Conservation (phyloP, 2,888 invertebrate species). For the Catocala nupta region DNA sequence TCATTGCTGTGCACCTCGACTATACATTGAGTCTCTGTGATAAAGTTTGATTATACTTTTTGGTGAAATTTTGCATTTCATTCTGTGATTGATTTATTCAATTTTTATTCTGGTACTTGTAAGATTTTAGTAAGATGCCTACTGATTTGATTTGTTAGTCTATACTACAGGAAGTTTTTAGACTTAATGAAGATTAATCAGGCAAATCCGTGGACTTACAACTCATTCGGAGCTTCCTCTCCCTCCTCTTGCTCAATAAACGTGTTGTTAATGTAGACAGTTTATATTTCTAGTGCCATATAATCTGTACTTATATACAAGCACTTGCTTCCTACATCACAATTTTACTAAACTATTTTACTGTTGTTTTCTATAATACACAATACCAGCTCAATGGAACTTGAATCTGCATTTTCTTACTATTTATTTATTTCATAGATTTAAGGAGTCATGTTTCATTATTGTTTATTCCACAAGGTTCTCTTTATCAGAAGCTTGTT, state of each 20-base stretch:
- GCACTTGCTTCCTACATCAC: constrained; percentile 57
- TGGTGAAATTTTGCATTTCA: constrained; percentile 56
- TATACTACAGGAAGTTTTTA: constrained; percentile 5
- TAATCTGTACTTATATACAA: constrained; percentile 66
- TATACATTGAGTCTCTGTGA: constrained; percentile 73
- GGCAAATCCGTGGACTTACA: constrained; percentile 23
- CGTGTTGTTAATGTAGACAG: constrained; percentile 44
- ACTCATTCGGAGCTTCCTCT: constrained; percentile 43
- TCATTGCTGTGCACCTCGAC: constrained; percentile 65
- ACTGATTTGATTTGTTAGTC: constrained; percentile 21
- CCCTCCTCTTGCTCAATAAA: constrained; percentile 62
- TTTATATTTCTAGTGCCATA: constrained; percentile 76
- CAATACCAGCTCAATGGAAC: constrained; percentile 8
- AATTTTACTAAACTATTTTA: constrained; percentile 33
- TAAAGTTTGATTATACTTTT: constrained; percentile 63
- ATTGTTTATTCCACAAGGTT: neutral
- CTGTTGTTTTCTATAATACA: constrained; percentile 13
- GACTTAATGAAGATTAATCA: constrained; percentile 21
- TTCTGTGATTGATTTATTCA: constrained; percentile 49
- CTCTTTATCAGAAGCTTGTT: too few relatives aligned
- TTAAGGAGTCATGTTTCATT: neutral
- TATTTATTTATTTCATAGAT: constrained; percentile 10
- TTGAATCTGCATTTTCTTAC: neutral
- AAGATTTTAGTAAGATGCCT: constrained; percentile 22
- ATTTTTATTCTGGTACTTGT: constrained; percentile 26